A percentile compares a stretch with the other conserved stretches of the same genome.
Conservation (phyloP, 2,113 vertebrate genomes). For the Mirza zaza region DNA sequence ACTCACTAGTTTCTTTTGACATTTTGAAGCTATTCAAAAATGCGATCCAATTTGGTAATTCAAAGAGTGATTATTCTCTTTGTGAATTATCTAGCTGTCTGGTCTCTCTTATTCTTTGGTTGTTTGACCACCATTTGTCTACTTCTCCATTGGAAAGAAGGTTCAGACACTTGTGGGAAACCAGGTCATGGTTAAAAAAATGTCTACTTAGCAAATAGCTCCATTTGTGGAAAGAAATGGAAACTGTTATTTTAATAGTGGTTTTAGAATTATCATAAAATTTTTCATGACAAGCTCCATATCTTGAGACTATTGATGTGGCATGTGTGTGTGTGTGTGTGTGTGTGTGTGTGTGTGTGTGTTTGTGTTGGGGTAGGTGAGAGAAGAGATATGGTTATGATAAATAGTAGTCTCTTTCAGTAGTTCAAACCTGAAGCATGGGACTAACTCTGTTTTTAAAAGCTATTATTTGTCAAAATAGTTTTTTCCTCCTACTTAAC, state of each 20-base stretch:
- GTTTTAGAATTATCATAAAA: slow-evolving; percentile 41
- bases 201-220: neutral
- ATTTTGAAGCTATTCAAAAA: slow-evolving; percentile 20
- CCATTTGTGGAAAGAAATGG: neutral
- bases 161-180: neutral
- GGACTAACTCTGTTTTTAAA: slow-evolving; percentile 57
- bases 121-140: neutral
- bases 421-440: slow-evolving; percentile 15
- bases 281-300: neutral
- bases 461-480: slow-evolving; percentile 32
- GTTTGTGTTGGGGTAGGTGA: neutral
- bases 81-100: neutral
- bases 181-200: neutral
- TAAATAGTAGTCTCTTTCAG: neutral
- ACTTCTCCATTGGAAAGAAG: slow-evolving; percentile 16
- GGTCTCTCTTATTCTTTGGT: neutral
- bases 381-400: neutral
- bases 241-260: neutral
- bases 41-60: neutral
- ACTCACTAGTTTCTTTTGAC: neutral
- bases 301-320: neutral
- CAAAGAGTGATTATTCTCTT: neutral
- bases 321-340: no score
- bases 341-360: neutral
- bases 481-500: neutral